A percentile compares a stretch with the other conserved stretches of the same genome.
Evolutionary conservation across 2,797 vertebrate genomes (phyloP).

Genomic region (Xenops minutus): DNA sequence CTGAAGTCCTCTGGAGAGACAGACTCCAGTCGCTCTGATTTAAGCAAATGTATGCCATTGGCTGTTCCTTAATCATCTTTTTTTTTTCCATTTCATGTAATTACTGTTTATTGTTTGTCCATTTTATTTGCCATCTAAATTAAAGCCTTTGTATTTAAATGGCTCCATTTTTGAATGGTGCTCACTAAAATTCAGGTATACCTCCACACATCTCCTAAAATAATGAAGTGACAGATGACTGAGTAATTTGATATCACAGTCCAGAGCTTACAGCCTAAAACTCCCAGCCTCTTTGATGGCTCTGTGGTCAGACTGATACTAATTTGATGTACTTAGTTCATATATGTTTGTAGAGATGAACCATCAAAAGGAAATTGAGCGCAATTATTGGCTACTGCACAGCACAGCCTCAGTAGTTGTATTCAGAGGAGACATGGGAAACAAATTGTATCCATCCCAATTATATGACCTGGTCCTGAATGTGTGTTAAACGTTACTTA

Average conservation of each 20-base stretch:
- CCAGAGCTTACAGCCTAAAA: not conserved
- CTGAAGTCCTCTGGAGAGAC: not conserved
- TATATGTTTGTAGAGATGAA: not conserved
- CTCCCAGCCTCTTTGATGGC: not conserved
- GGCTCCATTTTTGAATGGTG: not conserved
- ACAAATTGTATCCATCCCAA: not conserved
- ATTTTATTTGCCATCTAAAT: not conserved
- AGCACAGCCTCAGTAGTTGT: not conserved
- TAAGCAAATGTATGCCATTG: not conserved
- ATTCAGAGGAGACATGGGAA: not conserved
- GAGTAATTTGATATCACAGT: not conserved
- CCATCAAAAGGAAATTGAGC: not conserved
- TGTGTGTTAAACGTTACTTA: slow-evolving; percentile 22
- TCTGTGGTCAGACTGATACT: not conserved
- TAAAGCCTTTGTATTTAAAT: not conserved
- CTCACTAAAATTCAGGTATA: not conserved
- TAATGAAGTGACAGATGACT: not conserved
- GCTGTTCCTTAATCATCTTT: not conserved
- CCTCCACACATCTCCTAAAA: not conserved
- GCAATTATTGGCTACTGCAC: not conserved
- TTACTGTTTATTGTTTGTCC: not conserved
- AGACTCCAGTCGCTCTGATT: not conserved
- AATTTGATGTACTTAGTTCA: not conserved
- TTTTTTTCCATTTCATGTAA: not conserved
- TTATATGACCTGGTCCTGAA: not conserved